phyloP scores from a whole-genome alignment of 2,797 vertebrate genomes.

The Liasis olivaceus region DNA sequence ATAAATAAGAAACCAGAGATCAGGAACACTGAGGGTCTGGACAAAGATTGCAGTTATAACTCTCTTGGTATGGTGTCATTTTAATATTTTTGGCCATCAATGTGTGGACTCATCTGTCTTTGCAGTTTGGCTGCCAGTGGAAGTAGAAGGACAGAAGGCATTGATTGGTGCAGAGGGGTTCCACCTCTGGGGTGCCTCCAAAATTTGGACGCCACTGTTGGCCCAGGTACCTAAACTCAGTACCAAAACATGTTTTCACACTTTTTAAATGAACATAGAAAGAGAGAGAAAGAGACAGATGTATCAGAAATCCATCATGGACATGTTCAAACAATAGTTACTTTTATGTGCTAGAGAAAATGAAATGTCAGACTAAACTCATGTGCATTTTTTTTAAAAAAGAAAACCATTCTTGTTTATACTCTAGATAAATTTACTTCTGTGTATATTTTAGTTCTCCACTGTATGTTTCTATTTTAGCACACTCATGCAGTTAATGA shows the following conservation, averaged over 20 bases:
- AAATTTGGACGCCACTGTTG: conserved; percentile 52
- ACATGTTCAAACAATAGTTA: conserved; percentile 51
- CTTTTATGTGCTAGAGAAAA: conserved; percentile 56
- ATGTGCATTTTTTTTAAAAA: conserved; percentile 46
- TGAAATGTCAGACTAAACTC: conserved; percentile 47
- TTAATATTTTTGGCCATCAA: conserved; percentile 22
- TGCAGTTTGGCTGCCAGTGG: conserved; percentile 16
- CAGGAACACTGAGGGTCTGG: neutral
- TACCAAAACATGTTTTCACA: conserved; percentile 43
- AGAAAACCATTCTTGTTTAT: conserved; percentile 56
- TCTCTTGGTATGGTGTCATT: neutral
- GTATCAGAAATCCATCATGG: neutral
- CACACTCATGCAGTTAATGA: neutral
- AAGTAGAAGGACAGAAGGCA: conserved; percentile 10
- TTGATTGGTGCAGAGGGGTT: conserved; percentile 28
- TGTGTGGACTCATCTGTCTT: neutral
- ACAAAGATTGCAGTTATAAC: conserved; percentile 4
- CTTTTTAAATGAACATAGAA: conserved; percentile 54
- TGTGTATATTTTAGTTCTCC: conserved; percentile 32
- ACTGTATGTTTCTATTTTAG: neutral
- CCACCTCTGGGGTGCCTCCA: conserved; percentile 45
- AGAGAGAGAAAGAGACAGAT: conserved; percentile 38
- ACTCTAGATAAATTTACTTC: conserved; percentile 33
- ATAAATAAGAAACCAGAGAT: neutral
- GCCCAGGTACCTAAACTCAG: conserved; percentile 22